Evolutionary conservation across 2,113 vertebrate species (phyloP).

Genomic region (Rynchops niger): DNA sequence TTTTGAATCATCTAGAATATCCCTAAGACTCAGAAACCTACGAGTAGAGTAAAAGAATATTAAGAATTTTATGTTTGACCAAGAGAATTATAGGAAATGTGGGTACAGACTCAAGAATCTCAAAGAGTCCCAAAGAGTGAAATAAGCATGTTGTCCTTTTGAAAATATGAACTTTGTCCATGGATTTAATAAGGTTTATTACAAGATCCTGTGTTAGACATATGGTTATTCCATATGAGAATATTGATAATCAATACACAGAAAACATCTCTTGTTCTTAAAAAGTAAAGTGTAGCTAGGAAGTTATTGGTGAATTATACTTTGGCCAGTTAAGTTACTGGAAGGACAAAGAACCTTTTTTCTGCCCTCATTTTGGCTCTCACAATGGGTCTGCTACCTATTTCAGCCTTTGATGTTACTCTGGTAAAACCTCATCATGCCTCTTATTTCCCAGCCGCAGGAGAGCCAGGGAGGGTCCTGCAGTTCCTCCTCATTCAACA

Average conservation of each 20-base stretch:
- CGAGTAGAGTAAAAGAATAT: neutral
- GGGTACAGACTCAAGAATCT: neutral
- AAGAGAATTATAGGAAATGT: neutral
- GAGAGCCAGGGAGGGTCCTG: neutral
- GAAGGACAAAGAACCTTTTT: neutral
- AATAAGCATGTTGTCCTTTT: neutral
- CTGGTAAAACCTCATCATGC: neutral
- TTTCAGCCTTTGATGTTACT: neutral
- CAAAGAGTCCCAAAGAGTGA: neutral
- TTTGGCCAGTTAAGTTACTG: neutral
- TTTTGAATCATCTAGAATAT: neutral
- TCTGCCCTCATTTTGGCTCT: neutral
- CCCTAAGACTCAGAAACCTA: neutral
- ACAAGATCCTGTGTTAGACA: neutral
- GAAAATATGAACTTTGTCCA: neutral
- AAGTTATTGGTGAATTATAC: neutral
- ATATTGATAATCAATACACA: neutral
- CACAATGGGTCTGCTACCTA: neutral
- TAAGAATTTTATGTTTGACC: neutral
- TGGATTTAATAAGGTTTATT: neutral
- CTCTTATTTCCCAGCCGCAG: neutral
- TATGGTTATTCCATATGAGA: neutral
- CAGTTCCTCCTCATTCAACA: neutral
- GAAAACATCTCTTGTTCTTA: neutral
- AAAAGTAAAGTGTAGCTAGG: neutral